Evolutionary conservation across 1,140 invertebrate genomes (phyloP), one percentile per base, ranked within the genome.

Genomic region (Uloborus diversus): DNA sequence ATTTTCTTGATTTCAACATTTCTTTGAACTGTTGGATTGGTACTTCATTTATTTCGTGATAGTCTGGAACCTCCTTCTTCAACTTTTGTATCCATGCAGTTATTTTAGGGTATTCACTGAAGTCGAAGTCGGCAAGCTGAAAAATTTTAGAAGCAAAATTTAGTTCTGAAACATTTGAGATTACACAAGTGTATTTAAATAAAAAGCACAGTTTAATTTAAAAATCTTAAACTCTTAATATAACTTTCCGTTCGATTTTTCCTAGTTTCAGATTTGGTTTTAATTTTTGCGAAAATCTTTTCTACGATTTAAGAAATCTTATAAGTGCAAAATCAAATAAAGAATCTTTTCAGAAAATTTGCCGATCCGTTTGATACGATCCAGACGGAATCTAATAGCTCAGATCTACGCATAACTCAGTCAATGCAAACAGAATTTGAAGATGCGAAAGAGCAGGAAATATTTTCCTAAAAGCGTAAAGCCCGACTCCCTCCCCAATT

Each of bases 61-160:
- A 94, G 27, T 91, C 92, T 4, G 92, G 91, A 11, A 91, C 90
- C 5, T 90, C 89, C 49, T 86, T 86, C 86, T 93, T 93, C 42
- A 91, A 92, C 59, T 88, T 87, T 13, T 90, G 87, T 62, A 91
- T 85, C 92, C 92, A 94, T 13, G 86, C 86, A 11, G 87, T 82
- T 17, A 93, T 88, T 83, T 92, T 91, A 7, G 89, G 88, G 83
- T 90, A 93, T 61, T 88, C 86, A 25, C 87, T 94, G 75, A 83
- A 85, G 65, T 64, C 79, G 76, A 84, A 85, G 17, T 85, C 85
- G 57, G 33, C 84, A 76, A 17, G 11, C 75, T 79, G 73, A 23
- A 49, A 66, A 37, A 53, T n/a, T n/a, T n/a, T n/a, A n/a, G n/a
- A n/a, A n/a, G n/a, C n/a, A 53, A 53, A 53, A 53, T 0, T 17